These are phyloP conservation scores for Acanthosoma haemorrhoidale DNA, from an alignment of 2,888 invertebrate genomes.

Conservation along the genomic window DNA sequence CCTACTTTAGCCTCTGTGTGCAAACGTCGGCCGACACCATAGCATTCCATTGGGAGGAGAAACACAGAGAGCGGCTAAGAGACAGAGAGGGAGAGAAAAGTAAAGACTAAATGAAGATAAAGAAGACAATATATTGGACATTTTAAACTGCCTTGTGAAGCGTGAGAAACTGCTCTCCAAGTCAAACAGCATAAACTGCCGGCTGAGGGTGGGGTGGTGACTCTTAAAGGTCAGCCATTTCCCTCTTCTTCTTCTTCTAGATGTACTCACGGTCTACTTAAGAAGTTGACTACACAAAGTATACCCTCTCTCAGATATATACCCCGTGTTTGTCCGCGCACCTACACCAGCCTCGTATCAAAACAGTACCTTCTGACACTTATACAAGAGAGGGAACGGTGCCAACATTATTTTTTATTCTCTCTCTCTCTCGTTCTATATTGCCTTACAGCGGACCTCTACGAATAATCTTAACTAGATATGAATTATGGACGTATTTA, in stretches of 20 bases:
- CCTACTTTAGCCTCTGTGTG: no score
- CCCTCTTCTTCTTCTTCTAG: background rate
- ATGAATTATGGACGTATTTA: no score
- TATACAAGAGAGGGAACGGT: background rate
- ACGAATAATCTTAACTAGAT: no score
- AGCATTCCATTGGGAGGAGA: no score
- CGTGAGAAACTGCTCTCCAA: background rate
- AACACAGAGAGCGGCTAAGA: background rate
- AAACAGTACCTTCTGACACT: conserved; percentile 25
- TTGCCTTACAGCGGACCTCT: no score
- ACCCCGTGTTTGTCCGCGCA: no score
- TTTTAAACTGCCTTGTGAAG: background rate
- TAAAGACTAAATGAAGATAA: conserved; percentile 3
- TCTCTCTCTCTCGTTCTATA: no score
- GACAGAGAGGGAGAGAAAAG: no score
- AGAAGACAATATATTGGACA: conserved; percentile 5
- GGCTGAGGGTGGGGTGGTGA: background rate
- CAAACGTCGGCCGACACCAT: no score
- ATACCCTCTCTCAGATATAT: no score
- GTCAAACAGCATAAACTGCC: background rate
- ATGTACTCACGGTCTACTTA: background rate
- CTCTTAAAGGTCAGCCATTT: background rate
- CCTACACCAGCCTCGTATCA: conserved; percentile 7
- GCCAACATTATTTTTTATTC: no score
- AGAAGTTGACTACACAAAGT: background rate